Evolutionary conservation across 2,113 vertebrate genomes (phyloP), one percentile per base, ranked within the genome.

Genomic region (Microcebus ravelobensis): DNA sequence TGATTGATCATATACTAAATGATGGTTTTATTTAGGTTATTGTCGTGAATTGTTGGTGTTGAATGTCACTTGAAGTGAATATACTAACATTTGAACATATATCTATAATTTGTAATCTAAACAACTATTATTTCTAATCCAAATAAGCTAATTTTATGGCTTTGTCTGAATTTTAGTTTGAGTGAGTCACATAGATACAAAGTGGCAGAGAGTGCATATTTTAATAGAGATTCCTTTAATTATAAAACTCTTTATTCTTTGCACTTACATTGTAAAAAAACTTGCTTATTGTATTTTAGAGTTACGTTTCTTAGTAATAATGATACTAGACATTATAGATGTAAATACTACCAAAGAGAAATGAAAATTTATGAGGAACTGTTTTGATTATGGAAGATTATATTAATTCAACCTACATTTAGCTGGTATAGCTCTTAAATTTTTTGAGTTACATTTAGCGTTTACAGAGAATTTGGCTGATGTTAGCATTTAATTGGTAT

Each of bases 21-120:
- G 13, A 25, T 91, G 12, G 31, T 77, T 91, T 94, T 82, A 77
- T 87, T 92, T 92, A 42, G 86, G 88, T 93, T 90, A 29, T 48
- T 86, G 4, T 79, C 85, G 23, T 90, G 70, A 65, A 65, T 34
- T 36, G 14, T 90, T 82, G n/a, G 23, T 96, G 42, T 50, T 85
- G 57, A 94, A 27, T 91, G 70, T 92, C 14, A 36, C 34, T 71
- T 88, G 45, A 89, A 67, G 71, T 81, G 57, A 94, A 3, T 63
- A 27, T 70, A 57, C 34, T 39, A 74, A 21, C 57, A 27, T 14
- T 27, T 76, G 55, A 92, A 73, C 15, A 36, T 90, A 2, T 23
- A 25, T 90, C 17, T 74, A 29, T 83, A n/a, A 29, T 57, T 55
- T 94, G 25, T 83, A 23, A 67, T 80, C 31, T 55, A 85, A 20